Percentiles rank a stretch among this genome's conserved stretches.
These are phyloP conservation scores for Eupithecia tripunctaria DNA, from an alignment of 2,888 invertebrate genomes.

Conservation along the genomic window DNA sequence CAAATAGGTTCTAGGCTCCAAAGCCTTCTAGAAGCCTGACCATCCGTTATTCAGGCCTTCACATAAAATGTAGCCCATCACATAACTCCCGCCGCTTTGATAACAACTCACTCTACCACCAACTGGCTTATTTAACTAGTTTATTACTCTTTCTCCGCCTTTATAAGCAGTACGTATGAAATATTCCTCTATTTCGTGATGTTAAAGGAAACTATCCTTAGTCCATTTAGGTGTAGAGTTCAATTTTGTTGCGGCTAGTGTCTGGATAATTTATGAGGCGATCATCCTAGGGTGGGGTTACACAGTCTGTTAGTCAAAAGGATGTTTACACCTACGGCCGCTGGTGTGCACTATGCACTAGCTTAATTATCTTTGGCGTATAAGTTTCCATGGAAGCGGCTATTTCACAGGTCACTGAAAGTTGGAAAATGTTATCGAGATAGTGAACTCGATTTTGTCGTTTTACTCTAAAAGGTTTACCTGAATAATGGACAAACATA, in stretches of 20 bases:
- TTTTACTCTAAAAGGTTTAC: not conserved
- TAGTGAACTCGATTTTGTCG: not conserved
- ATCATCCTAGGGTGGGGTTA: constrained; percentile 53
- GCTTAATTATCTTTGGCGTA: constrained; percentile 56
- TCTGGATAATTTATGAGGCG: constrained; percentile 55
- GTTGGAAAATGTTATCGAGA: not conserved
- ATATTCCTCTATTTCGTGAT: constrained; percentile 41
- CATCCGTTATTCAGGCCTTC: constrained; percentile 26
- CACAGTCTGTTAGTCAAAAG: constrained; percentile 63
- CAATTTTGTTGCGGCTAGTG: constrained; percentile 35
- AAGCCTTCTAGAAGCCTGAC: constrained; percentile 13
- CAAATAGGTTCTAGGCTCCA: constrained; percentile 4
- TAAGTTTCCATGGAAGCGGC: constrained; percentile 44
- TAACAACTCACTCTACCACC: constrained; percentile 37
- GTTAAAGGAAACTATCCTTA: not conserved
- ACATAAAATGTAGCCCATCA: constrained; percentile 39
- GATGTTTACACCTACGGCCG: constrained; percentile 54
- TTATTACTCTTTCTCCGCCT: constrained; percentile 44
- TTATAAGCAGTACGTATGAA: constrained; percentile 47
- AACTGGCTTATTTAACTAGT: constrained; percentile 48
- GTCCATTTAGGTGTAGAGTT: constrained; percentile 1
- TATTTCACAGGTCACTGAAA: not conserved
- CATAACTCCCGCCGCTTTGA: constrained; percentile 38
- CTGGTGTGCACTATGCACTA: constrained; percentile 59
- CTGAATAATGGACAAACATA: not conserved